These are phyloP conservation scores for Pyrgus malvae DNA, from an alignment of 2,888 invertebrate species.

Conservation along the genomic window DNA sequence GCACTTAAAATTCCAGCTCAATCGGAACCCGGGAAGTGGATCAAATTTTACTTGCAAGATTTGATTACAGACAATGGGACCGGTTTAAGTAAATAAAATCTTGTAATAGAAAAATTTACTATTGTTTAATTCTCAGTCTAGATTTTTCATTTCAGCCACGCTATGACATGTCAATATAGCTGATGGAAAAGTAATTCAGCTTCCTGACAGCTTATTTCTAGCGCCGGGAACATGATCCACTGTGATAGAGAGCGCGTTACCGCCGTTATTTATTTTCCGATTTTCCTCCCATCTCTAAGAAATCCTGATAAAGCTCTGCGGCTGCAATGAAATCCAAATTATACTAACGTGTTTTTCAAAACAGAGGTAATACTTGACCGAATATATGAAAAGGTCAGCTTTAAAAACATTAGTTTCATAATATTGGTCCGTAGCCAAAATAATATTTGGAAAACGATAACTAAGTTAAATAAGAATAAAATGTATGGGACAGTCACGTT, in stretches of 20 bases:
- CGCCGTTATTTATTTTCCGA: slow-evolving; percentile 18
- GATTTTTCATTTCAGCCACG: too few relatives aligned
- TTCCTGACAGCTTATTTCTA: slow-evolving; percentile 10
- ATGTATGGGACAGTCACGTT: too few relatives aligned
- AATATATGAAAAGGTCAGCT: background rate
- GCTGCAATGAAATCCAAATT: slow-evolving; percentile 4
- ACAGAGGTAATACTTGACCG: background rate
- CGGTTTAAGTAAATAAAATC: too few relatives aligned
- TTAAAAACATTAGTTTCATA: background rate
- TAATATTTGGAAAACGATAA: too few relatives aligned
- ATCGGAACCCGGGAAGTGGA: too few relatives aligned
- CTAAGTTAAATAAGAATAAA: too few relatives aligned
- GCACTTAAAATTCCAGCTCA: too few relatives aligned
- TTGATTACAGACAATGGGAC: too few relatives aligned
- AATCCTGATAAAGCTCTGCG: slow-evolving; percentile 4
- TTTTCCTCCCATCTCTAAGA: slow-evolving; percentile 12
- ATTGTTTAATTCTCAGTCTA: too few relatives aligned
- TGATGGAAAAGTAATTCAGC: background rate
- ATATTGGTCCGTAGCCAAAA: too few relatives aligned
- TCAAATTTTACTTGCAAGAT: too few relatives aligned
- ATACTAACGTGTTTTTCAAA: background rate
- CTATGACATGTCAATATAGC: background rate
- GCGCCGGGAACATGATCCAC: background rate
- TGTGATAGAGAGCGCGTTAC: slow-evolving; percentile 11
- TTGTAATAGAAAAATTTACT: too few relatives aligned